Evolutionary conservation across 2,888 invertebrate species (phyloP).

Genomic region (Scrobipalpa costella): DNA sequence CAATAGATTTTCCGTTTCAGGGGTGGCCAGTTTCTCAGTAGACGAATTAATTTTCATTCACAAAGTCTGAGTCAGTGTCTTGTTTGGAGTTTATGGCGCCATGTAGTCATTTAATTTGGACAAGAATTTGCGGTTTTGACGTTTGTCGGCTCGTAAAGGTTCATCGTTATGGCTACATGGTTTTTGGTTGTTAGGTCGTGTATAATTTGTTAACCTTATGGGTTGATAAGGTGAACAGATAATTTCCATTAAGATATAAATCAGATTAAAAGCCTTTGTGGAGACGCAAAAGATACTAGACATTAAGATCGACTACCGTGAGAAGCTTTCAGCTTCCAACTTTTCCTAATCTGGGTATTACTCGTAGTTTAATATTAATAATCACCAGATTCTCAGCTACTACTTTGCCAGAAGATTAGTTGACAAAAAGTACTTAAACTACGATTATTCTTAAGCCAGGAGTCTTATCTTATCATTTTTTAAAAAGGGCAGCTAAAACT

Average conservation of each 20-base stretch:
- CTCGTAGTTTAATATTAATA: too few species aligned
- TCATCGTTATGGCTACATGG: constrained; percentile 17
- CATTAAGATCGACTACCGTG: too few species aligned
- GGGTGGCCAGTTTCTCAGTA: constrained; percentile 37
- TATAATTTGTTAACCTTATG: neutral
- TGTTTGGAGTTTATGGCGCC: constrained; percentile 21
- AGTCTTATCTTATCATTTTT: neutral
- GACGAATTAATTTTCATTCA: constrained; percentile 4
- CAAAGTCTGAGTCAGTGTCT: constrained; percentile 14
- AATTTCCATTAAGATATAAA: too few species aligned
- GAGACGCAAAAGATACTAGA: too few species aligned
- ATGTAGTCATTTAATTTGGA: constrained; percentile 26
- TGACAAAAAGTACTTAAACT: neutral
- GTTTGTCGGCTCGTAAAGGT: constrained; percentile 21
- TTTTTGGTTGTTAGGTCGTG: neutral
- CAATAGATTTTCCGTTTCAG: constrained; percentile 49
- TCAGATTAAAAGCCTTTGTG: too few species aligned
- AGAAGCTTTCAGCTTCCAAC: too few species aligned
- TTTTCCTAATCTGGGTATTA: too few species aligned
- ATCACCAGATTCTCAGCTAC: neutral
- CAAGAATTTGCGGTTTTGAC: constrained; percentile 26
- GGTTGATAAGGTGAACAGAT: neutral
- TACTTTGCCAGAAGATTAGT: neutral
- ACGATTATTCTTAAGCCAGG: neutral
- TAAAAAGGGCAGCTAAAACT: neutral